A percentile compares a stretch with the other conserved stretches of the same genome.
Evolutionary conservation across 2,797 vertebrate species (phyloP).

Genomic region (Chromobotia macracanthus): DNA sequence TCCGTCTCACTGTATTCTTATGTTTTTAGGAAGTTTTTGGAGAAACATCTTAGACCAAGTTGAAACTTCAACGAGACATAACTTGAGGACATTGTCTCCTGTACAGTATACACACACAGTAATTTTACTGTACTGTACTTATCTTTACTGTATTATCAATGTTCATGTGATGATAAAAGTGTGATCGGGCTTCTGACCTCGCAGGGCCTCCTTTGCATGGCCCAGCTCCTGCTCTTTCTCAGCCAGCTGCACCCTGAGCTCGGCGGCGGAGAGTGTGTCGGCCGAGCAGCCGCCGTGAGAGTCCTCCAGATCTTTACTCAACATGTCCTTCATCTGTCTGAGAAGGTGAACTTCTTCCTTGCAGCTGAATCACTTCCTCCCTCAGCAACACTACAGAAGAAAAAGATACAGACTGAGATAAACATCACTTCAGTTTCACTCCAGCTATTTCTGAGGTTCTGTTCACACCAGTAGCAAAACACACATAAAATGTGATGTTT

Average conservation of each 20-base stretch:
- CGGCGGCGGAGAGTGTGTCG: slow-evolving; percentile 80
- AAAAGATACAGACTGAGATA: slow-evolving; percentile 45
- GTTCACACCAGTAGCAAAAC: too few species aligned
- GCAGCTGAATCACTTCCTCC: slow-evolving; percentile 84
- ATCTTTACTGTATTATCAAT: too few species aligned
- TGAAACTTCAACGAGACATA: too few species aligned
- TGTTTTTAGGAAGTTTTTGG: not conserved
- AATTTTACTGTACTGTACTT: too few species aligned
- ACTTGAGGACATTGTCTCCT: too few species aligned
- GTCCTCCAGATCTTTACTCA: slow-evolving; percentile 85
- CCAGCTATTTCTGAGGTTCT: too few species aligned
- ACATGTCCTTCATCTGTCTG: slow-evolving; percentile 87
- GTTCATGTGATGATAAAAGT: too few species aligned
- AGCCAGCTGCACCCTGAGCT: slow-evolving; percentile 83
- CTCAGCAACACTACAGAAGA: slow-evolving; percentile 66
- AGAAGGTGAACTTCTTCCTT: slow-evolving; percentile 86
- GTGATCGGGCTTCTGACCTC: slow-evolving; percentile 75
- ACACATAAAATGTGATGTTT: slow-evolving; percentile 7
- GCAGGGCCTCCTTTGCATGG: slow-evolving; percentile 84
- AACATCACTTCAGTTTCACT: too few species aligned
- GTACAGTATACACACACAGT: too few species aligned
- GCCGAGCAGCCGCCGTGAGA: slow-evolving; percentile 79
- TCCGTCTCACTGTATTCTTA: not conserved
- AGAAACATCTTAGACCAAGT: too few species aligned
- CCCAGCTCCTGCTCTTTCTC: slow-evolving; percentile 87